Evolutionary conservation across 2,797 vertebrate genomes (phyloP).

Genomic region (Acropternis orthonyx): DNA sequence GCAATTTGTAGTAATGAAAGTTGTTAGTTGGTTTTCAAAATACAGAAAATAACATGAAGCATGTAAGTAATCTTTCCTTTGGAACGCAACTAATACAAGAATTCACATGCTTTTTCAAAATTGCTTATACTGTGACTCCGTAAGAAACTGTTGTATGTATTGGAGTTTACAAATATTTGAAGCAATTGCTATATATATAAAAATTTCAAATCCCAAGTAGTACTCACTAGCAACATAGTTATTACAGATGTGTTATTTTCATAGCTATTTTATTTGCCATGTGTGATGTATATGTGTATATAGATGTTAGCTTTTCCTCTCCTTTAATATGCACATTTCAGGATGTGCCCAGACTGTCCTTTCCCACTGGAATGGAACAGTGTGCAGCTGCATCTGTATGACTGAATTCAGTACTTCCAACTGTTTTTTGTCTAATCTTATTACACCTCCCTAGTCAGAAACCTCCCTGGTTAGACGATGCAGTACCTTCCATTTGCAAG

Average conservation of each 20-base stretch:
- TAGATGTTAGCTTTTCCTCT: neutral
- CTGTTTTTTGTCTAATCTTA: slow-evolving; percentile 69
- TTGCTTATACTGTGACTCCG: rapidly evolving
- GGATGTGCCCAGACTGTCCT: neutral
- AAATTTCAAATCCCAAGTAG: neutral
- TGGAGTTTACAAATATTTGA: neutral
- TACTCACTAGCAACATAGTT: neutral
- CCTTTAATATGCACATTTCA: neutral
- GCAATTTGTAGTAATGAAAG: neutral
- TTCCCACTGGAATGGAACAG: neutral
- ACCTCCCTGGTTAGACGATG: slow-evolving; percentile 41
- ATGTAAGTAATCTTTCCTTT: neutral
- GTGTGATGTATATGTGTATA: rapidly evolving
- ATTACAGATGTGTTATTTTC: neutral
- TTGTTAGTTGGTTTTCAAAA: neutral
- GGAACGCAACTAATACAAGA: neutral
- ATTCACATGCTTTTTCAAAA: neutral
- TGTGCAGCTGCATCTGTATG: neutral
- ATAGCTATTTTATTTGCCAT: neutral
- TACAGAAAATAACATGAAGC: neutral
- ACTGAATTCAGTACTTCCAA: slow-evolving; percentile 42
- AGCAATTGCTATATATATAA: neutral
- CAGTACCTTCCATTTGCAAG: slow-evolving; percentile 61
- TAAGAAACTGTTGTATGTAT: neutral
- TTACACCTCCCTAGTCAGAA: slow-evolving; percentile 59